Conservation (phyloP, 1,140 invertebrate genomes). For the Apolygus lucorum region DNA sequence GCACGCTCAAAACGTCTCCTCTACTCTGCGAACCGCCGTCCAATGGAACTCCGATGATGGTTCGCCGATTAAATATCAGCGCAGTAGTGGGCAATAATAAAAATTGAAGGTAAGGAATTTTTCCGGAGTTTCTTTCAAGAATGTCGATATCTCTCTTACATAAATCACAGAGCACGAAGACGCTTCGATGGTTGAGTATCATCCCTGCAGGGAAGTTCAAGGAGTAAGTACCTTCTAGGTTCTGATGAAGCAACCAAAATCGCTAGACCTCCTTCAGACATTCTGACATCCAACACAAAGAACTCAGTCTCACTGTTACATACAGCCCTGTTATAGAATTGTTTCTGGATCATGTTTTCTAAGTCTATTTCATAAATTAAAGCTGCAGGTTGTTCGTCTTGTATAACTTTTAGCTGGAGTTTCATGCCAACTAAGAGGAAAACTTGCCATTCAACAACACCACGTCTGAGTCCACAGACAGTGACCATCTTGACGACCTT, state of each 20-base stretch:
- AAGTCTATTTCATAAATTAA: slow-evolving; percentile 8
- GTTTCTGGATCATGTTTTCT: slow-evolving; percentile 1
- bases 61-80: slow-evolving; percentile 23
- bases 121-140: slow-evolving; percentile 19
- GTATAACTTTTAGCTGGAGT: slow-evolving; percentile 9
- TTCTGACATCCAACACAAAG: background rate
- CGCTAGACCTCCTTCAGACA: slow-evolving; percentile 8
- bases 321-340: background rate
- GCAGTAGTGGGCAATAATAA: slow-evolving; percentile 14
- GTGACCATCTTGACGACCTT: slow-evolving; percentile 43
- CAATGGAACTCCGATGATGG: slow-evolving; percentile 21
- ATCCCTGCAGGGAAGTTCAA: slow-evolving; percentile 8
- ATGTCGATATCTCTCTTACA: slow-evolving; percentile 12
- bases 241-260: background rate
- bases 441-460: slow-evolving; percentile 10
- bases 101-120: slow-evolving; percentile 21
- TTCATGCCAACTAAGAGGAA: slow-evolving; percentile 19
- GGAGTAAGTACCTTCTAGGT: slow-evolving; percentile 3
- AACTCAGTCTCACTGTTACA: background rate
- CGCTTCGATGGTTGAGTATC: background rate
- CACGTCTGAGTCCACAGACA: slow-evolving; percentile 22
- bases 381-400: background rate
- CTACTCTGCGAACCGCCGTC: slow-evolving; percentile 17
- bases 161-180: slow-evolving; percentile 7
- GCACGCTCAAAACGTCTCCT: slow-evolving; percentile 18